Evolutionary conservation across 1,140 invertebrate species (phyloP).

Genomic region (Caerostris extrusa): DNA sequence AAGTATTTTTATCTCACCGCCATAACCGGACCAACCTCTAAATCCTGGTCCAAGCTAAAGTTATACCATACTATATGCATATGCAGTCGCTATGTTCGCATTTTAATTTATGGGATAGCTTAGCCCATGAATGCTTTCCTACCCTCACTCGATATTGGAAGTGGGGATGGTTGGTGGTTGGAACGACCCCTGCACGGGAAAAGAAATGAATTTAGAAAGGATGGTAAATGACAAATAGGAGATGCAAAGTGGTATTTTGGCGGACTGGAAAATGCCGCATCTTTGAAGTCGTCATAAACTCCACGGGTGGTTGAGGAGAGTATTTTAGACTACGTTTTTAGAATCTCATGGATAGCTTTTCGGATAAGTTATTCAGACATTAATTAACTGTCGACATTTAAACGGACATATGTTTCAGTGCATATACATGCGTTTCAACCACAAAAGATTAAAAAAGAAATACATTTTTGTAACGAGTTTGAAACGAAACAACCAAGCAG

Average conservation of each 20-base stretch:
- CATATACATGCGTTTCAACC: too few relatives aligned
- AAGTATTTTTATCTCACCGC: conserved; percentile 14
- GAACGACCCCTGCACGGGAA: neutral
- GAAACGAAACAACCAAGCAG: too few relatives aligned
- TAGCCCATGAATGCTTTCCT: conserved; percentile 36
- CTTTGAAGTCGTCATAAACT: conserved; percentile 40
- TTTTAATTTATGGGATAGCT: conserved; percentile 57
- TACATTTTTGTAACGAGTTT: too few relatives aligned
- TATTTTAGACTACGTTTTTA: neutral
- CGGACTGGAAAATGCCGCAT: conserved; percentile 12
- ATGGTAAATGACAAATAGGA: conserved; percentile 47
- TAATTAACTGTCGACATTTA: too few relatives aligned
- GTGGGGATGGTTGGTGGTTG: neutral
- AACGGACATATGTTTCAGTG: too few relatives aligned
- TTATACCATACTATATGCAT: conserved; percentile 45
- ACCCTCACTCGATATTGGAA: neutral
- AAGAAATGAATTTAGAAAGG: conserved; percentile 55
- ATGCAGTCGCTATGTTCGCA: conserved; percentile 43
- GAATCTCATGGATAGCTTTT: neutral
- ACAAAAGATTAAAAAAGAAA: too few relatives aligned
- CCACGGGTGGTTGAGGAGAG: neutral
- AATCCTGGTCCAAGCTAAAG: conserved; percentile 25
- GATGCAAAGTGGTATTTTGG: conserved; percentile 17
- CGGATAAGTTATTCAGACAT: neutral
- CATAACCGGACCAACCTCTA: conserved; percentile 24